Evolutionary conservation across 2,888 invertebrate genomes (phyloP).

Genomic region (Steinernema carpocapsae): DNA sequence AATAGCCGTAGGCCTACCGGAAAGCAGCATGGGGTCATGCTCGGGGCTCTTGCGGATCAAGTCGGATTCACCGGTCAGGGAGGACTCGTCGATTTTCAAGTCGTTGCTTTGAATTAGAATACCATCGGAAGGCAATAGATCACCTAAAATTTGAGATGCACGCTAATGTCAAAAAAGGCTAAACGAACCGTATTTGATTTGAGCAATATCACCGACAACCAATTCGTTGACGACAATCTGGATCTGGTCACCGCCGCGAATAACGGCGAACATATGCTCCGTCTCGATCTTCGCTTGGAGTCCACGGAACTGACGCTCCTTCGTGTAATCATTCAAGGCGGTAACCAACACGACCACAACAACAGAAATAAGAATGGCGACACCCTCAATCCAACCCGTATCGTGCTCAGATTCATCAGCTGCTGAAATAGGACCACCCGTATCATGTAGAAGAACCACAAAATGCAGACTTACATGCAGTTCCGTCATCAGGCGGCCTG

Average conservation of each 20-base stretch:
- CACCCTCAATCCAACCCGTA: conserved; percentile 99
- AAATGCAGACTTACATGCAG: conserved; percentile 5
- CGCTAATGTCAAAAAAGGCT: neutral
- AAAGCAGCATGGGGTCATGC: conserved; percentile 93
- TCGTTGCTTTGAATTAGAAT: conserved; percentile 97
- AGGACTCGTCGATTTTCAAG: conserved; percentile 96
- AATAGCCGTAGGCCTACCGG: conserved; percentile 74
- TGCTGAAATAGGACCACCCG: conserved; percentile 37
- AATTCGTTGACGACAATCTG: conserved; percentile 96
- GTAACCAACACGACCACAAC: conserved; percentile 97
- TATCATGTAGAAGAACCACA: neutral
- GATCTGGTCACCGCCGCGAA: conserved; percentile 86
- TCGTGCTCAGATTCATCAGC: conserved; percentile 83
- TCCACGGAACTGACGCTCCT: conserved; percentile 96
- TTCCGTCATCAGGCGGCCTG: conserved; percentile 47
- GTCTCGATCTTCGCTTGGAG: conserved; percentile 87
- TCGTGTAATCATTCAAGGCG: conserved; percentile 99
- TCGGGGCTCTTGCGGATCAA: conserved; percentile 95
- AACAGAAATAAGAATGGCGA: conserved; percentile 97
- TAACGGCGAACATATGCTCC: conserved; percentile 97
- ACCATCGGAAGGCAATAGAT: conserved; percentile 95
- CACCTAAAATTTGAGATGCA: conserved; percentile 74
- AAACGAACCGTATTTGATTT: conserved; percentile 75
- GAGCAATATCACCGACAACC: conserved; percentile 97
- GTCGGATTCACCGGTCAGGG: conserved; percentile 97